Base-by-base conservation (phyloP, 2,797 vertebrate species). In the Cynopterus sphinx region DNA sequence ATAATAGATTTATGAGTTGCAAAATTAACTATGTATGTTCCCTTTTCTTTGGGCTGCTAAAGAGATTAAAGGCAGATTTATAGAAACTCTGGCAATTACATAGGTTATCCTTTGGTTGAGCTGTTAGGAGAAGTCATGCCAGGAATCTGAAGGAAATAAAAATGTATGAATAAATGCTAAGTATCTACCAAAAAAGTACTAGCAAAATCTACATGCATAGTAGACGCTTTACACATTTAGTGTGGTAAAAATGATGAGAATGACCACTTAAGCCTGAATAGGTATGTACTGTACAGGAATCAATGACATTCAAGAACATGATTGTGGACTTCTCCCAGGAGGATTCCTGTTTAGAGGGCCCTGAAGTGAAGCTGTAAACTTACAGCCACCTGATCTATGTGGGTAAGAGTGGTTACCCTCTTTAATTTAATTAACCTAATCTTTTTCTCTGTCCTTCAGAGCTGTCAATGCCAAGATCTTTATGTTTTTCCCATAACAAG, bases 121-220 rank as follows among this genome's bases (percentile, higher is more conserved):
- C 53, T 85, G 5, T 87, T 85, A n/a, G 53, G 13, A 85, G 43
- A 84, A 16, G 2, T 36, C 31, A 24, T 39, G 16, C 33, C 16
- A 74, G 22, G 75, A 94, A 83, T 68, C 24, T 59, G 49, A 91
- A 90, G 41, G 1, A 96, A 94, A 96, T 86, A 26, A 5, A 51
- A 83, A 79, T n/a, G 3, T 67, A 24, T 96, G 65, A 89, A 68
- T 63, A 70, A 41, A 71, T 68, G 2, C 33, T 87, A 75, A 92
- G 17, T 49, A 24, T 67, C 51, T 65, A 9, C 28, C 59, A 83
- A 77, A 74, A 59, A 95, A 61, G 67, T 12, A 78, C 33, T 55
- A 39, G 33, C 46, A 53, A 67, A 43, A 51, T 83, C 61, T 49
- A 68, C 6, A 16, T 68, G 33, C 33, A 31, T 19, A 51, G 41